phyloP scores from a whole-genome alignment of 2,888 invertebrate genomes.

The Apodemia zela region DNA sequence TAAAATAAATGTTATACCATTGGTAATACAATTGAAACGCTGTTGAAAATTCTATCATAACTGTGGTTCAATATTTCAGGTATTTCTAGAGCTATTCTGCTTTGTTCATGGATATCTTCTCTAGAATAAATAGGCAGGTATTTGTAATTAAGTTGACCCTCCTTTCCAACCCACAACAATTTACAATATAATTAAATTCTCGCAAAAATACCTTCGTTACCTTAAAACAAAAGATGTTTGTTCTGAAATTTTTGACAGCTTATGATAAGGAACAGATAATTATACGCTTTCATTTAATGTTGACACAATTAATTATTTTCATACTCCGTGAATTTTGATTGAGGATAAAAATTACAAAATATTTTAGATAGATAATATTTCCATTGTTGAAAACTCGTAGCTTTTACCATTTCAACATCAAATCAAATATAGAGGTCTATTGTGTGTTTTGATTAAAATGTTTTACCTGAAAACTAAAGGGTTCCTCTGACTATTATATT shows the following conservation, averaged over 20 bases:
- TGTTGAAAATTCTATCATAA: too few species aligned
- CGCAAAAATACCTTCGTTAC: too few species aligned
- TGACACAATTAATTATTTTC: constrained; percentile 3
- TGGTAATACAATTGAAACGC: too few species aligned
- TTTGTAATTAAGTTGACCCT: too few species aligned
- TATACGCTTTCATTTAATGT: not conserved
- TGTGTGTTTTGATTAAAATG: constrained; percentile 38
- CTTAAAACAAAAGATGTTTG: too few species aligned
- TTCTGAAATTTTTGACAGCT: not conserved
- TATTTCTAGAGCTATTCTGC: too few species aligned
- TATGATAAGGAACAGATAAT: not conserved
- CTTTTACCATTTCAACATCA: constrained; percentile 7
- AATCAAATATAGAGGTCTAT: constrained; percentile 25
- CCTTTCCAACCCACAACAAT: too few species aligned
- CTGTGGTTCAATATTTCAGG: too few species aligned
- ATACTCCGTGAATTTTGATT: not conserved
- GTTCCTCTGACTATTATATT: constrained; percentile 18
- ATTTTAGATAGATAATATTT: constrained; percentile 15
- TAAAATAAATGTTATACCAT: too few species aligned
- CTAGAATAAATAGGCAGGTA: too few species aligned
- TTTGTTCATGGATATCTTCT: too few species aligned
- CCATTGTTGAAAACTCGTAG: not conserved
- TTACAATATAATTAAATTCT: too few species aligned
- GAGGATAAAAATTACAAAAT: not conserved
- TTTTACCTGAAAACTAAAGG: constrained; percentile 30